Conservation (phyloP, 2,113 vertebrate genomes). For the Ptilorrhoa leucosticta region DNA sequence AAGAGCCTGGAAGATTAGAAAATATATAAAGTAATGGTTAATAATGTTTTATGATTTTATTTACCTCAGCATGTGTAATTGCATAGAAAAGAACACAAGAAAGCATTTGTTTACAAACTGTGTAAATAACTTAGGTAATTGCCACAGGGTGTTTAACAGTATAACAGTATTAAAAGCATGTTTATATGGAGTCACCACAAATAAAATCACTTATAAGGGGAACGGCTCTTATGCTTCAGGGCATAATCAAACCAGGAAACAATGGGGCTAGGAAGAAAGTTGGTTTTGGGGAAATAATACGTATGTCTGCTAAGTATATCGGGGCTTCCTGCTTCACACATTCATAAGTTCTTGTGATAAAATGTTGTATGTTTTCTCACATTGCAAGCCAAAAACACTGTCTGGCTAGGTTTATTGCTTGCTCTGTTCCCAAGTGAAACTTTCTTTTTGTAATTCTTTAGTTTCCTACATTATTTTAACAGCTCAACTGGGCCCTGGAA, state of each 20-base stretch:
- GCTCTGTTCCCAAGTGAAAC: conserved; percentile 11
- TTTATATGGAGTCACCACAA: background rate
- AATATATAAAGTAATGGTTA: background rate
- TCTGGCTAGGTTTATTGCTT: conserved; percentile 36
- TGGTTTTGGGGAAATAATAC: background rate
- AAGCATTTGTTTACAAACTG: background rate
- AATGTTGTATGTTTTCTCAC: conserved; percentile 14
- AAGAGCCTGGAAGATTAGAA: background rate
- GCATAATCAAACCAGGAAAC: conserved; percentile 26
- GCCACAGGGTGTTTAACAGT: background rate
- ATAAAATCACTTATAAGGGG: background rate
- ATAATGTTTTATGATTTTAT: background rate
- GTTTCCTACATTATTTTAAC: conserved; percentile 16
- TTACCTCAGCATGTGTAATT: background rate
- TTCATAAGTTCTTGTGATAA: conserved; percentile 15
- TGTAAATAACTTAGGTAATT: background rate
- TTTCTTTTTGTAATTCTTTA: conserved; percentile 26
- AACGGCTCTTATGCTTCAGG: background rate
- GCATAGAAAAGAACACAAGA: background rate
- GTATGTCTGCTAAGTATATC: conserved; percentile 12
- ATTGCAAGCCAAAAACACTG: background rate
- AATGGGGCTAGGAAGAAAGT: background rate
- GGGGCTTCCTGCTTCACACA: conserved; percentile 44
- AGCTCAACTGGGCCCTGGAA: background rate
- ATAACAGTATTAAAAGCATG: background rate